Conservation (phyloP, 2,888 invertebrate species). For the Odontocerum albicorne region DNA sequence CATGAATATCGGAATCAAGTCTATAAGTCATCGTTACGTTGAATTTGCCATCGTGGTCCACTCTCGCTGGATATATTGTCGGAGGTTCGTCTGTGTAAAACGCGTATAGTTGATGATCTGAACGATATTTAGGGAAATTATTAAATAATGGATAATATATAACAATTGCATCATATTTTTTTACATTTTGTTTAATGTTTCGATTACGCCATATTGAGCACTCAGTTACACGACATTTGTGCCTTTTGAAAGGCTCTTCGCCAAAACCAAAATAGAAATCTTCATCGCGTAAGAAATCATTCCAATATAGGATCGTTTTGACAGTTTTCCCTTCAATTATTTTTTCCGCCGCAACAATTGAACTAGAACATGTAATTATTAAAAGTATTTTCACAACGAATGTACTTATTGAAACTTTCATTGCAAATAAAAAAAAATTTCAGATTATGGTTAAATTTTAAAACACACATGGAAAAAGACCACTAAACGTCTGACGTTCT, state of each 20-base stretch:
- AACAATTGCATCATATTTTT: conserved; percentile 54
- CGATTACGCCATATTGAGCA: conserved; percentile 51
- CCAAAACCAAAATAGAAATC: conserved; percentile 45
- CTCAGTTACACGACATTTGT: conserved; percentile 44
- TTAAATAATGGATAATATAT: conserved; percentile 51
- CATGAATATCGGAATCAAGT: conserved; percentile 52
- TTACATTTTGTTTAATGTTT: conserved; percentile 42
- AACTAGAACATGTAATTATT: too few species aligned
- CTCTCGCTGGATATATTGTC: conserved; percentile 36
- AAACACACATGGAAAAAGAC: too few species aligned
- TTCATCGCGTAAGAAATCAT: conserved; percentile 43
- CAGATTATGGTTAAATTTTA: too few species aligned
- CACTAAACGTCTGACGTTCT: too few species aligned
- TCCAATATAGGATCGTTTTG: conserved; percentile 39
- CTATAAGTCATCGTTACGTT: conserved; percentile 61
- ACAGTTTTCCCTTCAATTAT: too few species aligned
- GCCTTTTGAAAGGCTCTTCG: conserved; percentile 44
- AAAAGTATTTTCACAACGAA: too few species aligned
- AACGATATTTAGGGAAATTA: conserved; percentile 40
- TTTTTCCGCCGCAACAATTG: too few species aligned
- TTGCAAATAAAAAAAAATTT: too few species aligned
- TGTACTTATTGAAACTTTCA: too few species aligned
- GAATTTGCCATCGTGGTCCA: conserved; percentile 48
- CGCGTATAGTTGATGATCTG: conserved; percentile 51
- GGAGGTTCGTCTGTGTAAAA: conserved; percentile 54